Evolutionary conservation across 1,140 invertebrate species (phyloP), one percentile per base, ranked within the genome.

Genomic region (Globodera ellingtonae): DNA sequence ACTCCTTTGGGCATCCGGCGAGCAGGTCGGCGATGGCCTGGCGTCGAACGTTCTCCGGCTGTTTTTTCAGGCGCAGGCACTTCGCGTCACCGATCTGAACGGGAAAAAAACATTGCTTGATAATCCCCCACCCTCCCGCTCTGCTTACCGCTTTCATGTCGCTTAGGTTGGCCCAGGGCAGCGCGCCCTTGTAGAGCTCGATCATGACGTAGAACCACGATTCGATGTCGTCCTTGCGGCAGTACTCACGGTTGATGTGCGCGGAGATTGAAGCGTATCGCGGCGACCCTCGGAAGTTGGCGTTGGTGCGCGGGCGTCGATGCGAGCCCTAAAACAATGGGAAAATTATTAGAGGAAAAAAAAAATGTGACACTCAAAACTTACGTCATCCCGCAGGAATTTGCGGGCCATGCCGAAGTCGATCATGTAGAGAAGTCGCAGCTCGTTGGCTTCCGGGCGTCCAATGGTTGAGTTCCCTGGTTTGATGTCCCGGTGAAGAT

Each of bases 401-500:
- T 24, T 72, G 47, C 70, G 47, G n/a, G 70, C 70, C 5, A 72
- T 72, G 8, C 70, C 70, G 24, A 72, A 72, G 24, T 72, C 70
- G 18, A 72, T 50, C 70, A 72, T 72, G 21, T 72, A 72, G n/a
- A 72, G 66, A 44, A 69, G 21, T 24, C 44, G 21, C 70, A 35
- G n/a, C 21, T 18, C 70, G 70, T 48, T 72, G 70, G n/a, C 52
- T 72, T 24, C 70, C 70, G 52, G 52, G 44, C 35, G 35, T 35
- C 35, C 35, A 2, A 35, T 35, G 35, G 35, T 35, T 35, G 35
- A 35, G 35, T 35, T 72, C 7, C 46, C 47, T 9, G 70, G 70
- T 72, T 72, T 72, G 47, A 72, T 72, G 70, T 72, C 70, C 21
- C 70, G 47, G 52, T 72, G 70, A 18, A 72, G 52, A 24, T 72